Evolutionary conservation across 2,888 invertebrate species (phyloP).

Genomic region (Heliothis peltigera): DNA sequence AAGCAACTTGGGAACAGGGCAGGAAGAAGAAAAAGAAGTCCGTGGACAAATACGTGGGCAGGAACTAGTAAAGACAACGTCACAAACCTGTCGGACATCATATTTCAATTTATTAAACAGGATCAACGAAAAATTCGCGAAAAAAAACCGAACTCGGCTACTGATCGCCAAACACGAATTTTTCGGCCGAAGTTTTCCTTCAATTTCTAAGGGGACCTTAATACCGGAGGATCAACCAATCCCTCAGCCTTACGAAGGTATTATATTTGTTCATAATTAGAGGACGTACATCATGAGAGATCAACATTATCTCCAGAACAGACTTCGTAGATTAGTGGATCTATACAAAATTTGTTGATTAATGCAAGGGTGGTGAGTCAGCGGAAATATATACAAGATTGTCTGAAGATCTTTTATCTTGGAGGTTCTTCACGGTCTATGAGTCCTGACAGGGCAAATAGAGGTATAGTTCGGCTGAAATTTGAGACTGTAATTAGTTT

Average conservation of each 20-base stretch:
- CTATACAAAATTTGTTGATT: conserved; percentile 49
- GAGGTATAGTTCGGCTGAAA: conserved; percentile 11
- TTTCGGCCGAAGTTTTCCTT: not conserved
- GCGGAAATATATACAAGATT: conserved; percentile 21
- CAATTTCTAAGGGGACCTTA: conserved; percentile 7
- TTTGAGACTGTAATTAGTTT: not conserved
- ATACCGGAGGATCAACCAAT: conserved; percentile 21
- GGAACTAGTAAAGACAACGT: not conserved
- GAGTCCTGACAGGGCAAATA: conserved; percentile 17
- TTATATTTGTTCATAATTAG: conserved; percentile 44
- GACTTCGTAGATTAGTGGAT: conserved; percentile 29
- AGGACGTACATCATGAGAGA: conserved; percentile 34
- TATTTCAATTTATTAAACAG: not conserved
- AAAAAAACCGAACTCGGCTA: no score
- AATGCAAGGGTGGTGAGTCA: conserved; percentile 45
- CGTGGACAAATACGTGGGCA: not conserved
- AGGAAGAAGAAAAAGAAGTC: no score
- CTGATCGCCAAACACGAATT: no score
- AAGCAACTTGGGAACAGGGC: no score
- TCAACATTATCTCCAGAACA: conserved; percentile 36
- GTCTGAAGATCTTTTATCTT: conserved; percentile 24
- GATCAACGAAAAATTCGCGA: not conserved
- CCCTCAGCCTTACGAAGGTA: conserved; percentile 9
- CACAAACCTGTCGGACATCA: not conserved
- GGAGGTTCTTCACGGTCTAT: conserved; percentile 5